A percentile compares a stretch with the other conserved stretches of the same genome.
Conservation (phyloP, 2,797 vertebrate species). For the Acipenser ruthenus region DNA sequence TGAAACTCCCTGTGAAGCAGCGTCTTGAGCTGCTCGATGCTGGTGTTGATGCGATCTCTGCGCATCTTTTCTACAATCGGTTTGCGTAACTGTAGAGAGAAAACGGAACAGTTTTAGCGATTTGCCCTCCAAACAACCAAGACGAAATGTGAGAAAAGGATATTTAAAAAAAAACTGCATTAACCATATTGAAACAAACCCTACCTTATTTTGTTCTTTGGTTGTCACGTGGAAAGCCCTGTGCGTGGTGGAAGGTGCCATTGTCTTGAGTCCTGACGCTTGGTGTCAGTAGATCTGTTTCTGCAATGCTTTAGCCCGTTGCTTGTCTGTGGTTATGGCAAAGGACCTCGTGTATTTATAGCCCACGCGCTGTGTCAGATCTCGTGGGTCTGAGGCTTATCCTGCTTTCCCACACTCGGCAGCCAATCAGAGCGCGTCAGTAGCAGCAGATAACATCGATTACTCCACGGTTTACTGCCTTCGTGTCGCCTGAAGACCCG, state of each 20-base stretch:
- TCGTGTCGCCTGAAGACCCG: slow-evolving; percentile 25
- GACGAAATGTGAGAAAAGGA: neutral
- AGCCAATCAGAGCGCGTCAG: slow-evolving; percentile 50
- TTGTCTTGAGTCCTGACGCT: slow-evolving; percentile 33
- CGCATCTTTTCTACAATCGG: slow-evolving; percentile 71
- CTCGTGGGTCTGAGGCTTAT: slow-evolving; percentile 45
- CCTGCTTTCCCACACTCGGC: slow-evolving; percentile 70
- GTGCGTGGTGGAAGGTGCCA: slow-evolving; percentile 65
- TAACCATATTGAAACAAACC: slow-evolving; percentile 21
- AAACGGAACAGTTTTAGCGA: slow-evolving; percentile 17
- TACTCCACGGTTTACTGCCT: slow-evolving; percentile 46
- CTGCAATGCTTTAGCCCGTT: slow-evolving; percentile 22
- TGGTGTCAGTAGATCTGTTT: slow-evolving; percentile 1
- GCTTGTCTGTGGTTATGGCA: slow-evolving; percentile 27
- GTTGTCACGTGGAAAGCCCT: slow-evolving; percentile 49
- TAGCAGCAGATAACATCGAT: slow-evolving; percentile 58
- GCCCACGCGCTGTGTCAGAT: slow-evolving; percentile 37
- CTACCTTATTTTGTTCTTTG: slow-evolving; percentile 68
- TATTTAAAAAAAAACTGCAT: neutral
- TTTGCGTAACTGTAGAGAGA: slow-evolving; percentile 63
- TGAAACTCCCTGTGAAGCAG: slow-evolving; percentile 55
- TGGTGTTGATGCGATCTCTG: slow-evolving; percentile 65
- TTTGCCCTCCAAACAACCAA: neutral
- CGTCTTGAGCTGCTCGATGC: slow-evolving; percentile 65
- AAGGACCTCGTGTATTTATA: slow-evolving; percentile 47